These are phyloP conservation scores for Austrolebias charrua DNA, from an alignment of 2,797 vertebrate genomes.

Conservation along the genomic window DNA sequence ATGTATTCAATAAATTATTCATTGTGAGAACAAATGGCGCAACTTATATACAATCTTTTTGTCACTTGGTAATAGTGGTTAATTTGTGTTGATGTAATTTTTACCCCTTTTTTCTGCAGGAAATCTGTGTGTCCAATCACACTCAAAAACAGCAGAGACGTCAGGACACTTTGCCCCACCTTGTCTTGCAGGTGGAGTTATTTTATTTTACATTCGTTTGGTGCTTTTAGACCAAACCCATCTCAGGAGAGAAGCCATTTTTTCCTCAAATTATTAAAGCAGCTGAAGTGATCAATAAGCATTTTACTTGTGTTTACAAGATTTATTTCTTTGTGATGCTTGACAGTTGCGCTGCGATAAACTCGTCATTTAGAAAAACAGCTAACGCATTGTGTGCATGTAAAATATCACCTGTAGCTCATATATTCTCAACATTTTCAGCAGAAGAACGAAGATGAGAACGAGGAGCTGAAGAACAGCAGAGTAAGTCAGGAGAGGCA, in stretches of 20 bases:
- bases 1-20: no score
- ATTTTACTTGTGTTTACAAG: not conserved
- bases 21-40: no score
- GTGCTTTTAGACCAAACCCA: not conserved
- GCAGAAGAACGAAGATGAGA: constrained; percentile 81
- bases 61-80: not conserved
- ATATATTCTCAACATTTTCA: constrained; percentile 28
- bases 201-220: constrained; percentile 2
- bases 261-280: not conserved
- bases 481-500: constrained; percentile 95
- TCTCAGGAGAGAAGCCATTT: not conserved
- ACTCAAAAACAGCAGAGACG: constrained; percentile 86
- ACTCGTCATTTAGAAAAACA: no score
- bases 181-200: constrained; percentile 76
- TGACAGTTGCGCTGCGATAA: no score
- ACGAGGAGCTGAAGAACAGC: constrained; percentile 88
- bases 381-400: not conserved
- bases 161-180: constrained; percentile 77
- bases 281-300: not conserved
- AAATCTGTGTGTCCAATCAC: constrained; percentile 94
- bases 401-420: not conserved
- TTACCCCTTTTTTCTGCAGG: constrained; percentile 73
- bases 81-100: constrained; percentile 4
- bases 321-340: not conserved
- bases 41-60: no score